Base-by-base conservation (phyloP, 2,888 invertebrate species). In the Lepetodrilus schrolli region DNA sequence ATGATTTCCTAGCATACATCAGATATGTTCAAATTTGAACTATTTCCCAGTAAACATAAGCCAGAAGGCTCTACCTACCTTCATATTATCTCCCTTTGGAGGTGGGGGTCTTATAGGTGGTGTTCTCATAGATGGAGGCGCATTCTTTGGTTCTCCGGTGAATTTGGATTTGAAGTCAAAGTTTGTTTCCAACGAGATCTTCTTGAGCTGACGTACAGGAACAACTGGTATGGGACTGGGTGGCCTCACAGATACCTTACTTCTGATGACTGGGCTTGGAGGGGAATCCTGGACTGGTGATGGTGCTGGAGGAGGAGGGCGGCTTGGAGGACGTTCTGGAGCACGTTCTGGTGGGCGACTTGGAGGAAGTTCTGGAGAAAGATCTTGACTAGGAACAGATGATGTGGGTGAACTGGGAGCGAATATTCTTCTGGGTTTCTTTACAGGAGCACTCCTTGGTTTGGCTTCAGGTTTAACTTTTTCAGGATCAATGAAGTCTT, bases 401-500 rank as follows among this genome's bases (percentile, higher is more conserved):
- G n/a, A n/a, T n/a, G n/a, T n/a, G n/a, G n/a, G n/a, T n/a, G n/a
- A n/a, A n/a, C n/a, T n/a, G n/a, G n/a, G n/a, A n/a, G n/a, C n/a
- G n/a, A n/a, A n/a, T n/a, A n/a, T n/a, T n/a, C n/a, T n/a, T 13
- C 50, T 50, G 2, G 50, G 26, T 23, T 50, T 50, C 50, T 50
- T 20, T 23, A 20, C 17, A 50, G 21, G 37, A 68, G 47, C 38
- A 17, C 23, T 68, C 5, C 7, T 43, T 3, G 30, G 43, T 5
- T 68, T 38, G 30, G 30, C n/a, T n/a, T 43, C 68, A 30, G 72
- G 38, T 50, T 74, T 74, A 1, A 26, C 38, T 49, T 80, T 83
- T 69, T 84, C 86, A 17, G 85, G 84, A 74, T 85, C 86, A 38
- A 81, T 76, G 80, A 83, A 88, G 17, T 76, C 81, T 17, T 83